phyloP scores from a whole-genome alignment of 53 echinoderm and acorn worm genomes.

The Luidia sarsii region DNA sequence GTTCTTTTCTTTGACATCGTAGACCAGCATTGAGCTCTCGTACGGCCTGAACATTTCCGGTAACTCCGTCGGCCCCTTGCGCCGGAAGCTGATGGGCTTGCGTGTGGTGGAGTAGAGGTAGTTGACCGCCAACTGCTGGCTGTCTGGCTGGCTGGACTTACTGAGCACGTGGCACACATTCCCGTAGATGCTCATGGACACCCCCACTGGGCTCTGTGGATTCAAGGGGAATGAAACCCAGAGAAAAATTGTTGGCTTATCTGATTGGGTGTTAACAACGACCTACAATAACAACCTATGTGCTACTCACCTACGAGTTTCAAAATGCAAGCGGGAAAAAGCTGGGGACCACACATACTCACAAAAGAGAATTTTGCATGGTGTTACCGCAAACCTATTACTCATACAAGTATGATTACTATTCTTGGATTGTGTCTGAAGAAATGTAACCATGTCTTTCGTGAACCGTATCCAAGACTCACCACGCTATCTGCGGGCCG shows the following conservation, averaged over 20 bases:
- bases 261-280: no score
- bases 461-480: constrained; percentile 22
- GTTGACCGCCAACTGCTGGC: constrained; percentile 24
- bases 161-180: constrained; percentile 76
- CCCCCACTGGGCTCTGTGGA: constrained; percentile 92
- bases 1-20: constrained; percentile 56
- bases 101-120: constrained; percentile 69
- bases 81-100: constrained; percentile 71
- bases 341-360: no score
- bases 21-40: constrained; percentile 70
- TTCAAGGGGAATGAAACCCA: no score
- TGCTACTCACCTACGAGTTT: no score
- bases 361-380: no score
- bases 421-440: background rate
- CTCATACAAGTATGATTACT: background rate
- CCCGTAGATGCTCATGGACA: constrained; percentile 91
- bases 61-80: constrained; percentile 45
- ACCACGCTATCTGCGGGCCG: constrained; percentile 85
- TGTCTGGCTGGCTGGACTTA: constrained; percentile 13
- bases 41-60: constrained; percentile 66
- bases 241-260: no score
- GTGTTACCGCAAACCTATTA: no score
- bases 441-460: background rate
- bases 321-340: no score
- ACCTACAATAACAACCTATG: no score